Conservation (phyloP, 2,888 invertebrate species). For the Choreutis nemorana region DNA sequence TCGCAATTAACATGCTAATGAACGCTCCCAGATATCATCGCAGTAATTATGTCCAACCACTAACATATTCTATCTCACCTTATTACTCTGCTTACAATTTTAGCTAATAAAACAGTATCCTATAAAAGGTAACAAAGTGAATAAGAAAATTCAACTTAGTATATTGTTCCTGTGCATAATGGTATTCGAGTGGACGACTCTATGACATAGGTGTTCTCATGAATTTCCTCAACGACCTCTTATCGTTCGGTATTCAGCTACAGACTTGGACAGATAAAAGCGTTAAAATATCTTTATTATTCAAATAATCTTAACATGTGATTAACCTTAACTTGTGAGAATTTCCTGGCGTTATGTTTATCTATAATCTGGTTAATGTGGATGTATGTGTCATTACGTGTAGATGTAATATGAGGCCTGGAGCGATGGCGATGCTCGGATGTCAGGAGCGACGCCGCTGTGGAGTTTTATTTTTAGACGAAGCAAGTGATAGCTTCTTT, state of each 20-base stretch:
- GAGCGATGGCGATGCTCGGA: slow-evolving; percentile 18
- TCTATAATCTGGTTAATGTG: slow-evolving; percentile 45
- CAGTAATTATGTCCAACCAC: slow-evolving; percentile 52
- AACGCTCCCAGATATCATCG: slow-evolving; percentile 56
- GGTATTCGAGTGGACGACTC: no score
- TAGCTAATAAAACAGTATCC: slow-evolving; percentile 19
- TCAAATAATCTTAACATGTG: no score
- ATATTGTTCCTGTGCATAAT: no score
- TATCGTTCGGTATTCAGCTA: no score
- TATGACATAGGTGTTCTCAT: slow-evolving; percentile 46
- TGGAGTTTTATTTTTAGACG: slow-evolving; percentile 47
- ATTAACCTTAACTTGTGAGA: no score
- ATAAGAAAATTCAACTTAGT: slow-evolving; percentile 1
- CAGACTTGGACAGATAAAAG: no score
- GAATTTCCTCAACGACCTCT: slow-evolving; percentile 63
- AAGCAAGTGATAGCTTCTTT: slow-evolving; percentile 49
- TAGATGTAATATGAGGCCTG: slow-evolving; percentile 28
- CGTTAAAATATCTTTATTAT: slow-evolving; percentile 51
- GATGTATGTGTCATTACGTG: slow-evolving; percentile 41
- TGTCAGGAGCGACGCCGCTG: slow-evolving; percentile 31
- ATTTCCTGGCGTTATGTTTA: no score
- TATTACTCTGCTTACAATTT: slow-evolving; percentile 32
- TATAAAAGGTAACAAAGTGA: background rate
- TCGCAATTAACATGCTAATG: slow-evolving; percentile 64
- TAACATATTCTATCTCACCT: slow-evolving; percentile 47